Evolutionary conservation across 2,113 vertebrate species (phyloP), one percentile per base, ranked within the genome.

Genomic region (Rhea pennata): DNA sequence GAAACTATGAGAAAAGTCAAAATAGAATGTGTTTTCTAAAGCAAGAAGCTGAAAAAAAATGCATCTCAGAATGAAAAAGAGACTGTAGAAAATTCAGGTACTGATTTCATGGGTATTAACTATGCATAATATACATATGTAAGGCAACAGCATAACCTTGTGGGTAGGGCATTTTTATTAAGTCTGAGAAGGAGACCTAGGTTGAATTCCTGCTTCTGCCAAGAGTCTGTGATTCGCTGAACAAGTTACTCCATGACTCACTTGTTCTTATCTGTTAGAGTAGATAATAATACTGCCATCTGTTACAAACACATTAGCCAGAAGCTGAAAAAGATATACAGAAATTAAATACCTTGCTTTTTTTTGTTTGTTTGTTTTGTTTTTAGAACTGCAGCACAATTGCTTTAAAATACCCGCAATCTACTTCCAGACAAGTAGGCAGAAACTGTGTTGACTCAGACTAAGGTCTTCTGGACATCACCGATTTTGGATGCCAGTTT

Each of bases 71-170:
- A 93, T 87, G 83, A 96, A 86, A 96, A 97, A 90, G 69, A 74
- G 79, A 87, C 42, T 46, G 54, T 85, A 82, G 69, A 82, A 93
- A 97, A 87, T 75, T 39, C 86, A 96, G 90, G 86, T 88, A 84
- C 58, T 82, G 93, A 96, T 97, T 96, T 93, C 90, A 93, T 33
- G 92, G 65, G 21, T 75, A 88, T 95, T 96, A 96, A 65, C 84
- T 74, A 20, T 56, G 72, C 81, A 92, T 74, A 80, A 86, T 51
- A 44, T 9, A 77, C 42, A 66, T 33, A 15, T 29, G 69, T 20
- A 89, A 84, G 62, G 46, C 79, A n/a, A 23, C 27, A 86, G 64
- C 46, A 61, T 80, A 92, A 92, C 93, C 87, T 90, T 95, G 89
- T 89, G 81, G 39, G 65, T 51, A 92, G 75, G 59, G 54, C 59